Conservation (phyloP, 1,140 invertebrate species). For the Samia ricini region DNA sequence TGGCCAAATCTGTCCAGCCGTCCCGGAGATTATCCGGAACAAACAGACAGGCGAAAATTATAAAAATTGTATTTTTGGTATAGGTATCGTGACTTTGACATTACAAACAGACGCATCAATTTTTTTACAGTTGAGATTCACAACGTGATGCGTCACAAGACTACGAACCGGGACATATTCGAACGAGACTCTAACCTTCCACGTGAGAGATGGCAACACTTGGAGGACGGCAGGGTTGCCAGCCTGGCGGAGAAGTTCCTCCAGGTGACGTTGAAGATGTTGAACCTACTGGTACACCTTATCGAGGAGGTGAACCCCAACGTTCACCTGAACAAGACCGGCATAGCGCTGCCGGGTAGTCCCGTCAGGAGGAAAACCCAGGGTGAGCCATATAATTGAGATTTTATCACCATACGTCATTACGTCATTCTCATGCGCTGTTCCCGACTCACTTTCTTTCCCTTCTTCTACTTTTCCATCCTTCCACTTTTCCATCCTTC, state of each 20-base stretch:
- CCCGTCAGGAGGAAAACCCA: conserved; percentile 67
- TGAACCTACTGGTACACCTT: conserved; percentile 87
- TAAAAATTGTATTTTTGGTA: too few relatives aligned
- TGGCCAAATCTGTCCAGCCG: too few relatives aligned
- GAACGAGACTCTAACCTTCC: conserved; percentile 47
- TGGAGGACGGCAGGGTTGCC: conserved; percentile 72
- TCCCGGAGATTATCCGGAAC: too few relatives aligned
- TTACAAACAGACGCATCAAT: too few relatives aligned
- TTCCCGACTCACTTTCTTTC: too few relatives aligned
- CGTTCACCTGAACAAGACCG: conserved; percentile 76
- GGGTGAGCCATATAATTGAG: conserved; percentile 34
- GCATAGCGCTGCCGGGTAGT: conserved; percentile 78
- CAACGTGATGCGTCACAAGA: conserved; percentile 60
- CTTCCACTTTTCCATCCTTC: too few relatives aligned
- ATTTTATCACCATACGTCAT: too few relatives aligned
- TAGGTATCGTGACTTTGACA: too few relatives aligned
- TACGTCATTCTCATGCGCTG: too few relatives aligned
- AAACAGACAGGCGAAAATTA: too few relatives aligned
- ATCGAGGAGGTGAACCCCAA: conserved; percentile 85
- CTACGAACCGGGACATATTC: conserved; percentile 54
- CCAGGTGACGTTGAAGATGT: conserved; percentile 82
- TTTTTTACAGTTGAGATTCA: conserved; percentile 64
- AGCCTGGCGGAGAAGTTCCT: conserved; percentile 80
- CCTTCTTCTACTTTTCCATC: too few relatives aligned
- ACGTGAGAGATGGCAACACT: conserved; percentile 77